Percentiles rank a stretch among this genome's conserved stretches.
Conservation (phyloP, 2,888 invertebrate species). For the Hydropsyche betteni region DNA sequence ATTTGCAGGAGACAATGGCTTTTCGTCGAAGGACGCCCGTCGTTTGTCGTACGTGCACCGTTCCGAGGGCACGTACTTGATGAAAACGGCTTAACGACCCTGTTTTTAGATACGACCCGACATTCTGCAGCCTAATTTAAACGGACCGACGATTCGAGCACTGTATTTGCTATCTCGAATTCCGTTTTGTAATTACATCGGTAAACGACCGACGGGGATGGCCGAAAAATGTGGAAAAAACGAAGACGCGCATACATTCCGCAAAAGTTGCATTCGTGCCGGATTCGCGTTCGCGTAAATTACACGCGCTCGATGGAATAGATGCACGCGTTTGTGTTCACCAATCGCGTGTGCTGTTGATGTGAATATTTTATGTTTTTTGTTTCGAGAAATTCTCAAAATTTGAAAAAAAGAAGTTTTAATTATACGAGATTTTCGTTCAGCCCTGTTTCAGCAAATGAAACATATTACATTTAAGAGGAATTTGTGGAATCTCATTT, state of each 20-base stretch:
- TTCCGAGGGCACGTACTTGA: constrained; percentile 44
- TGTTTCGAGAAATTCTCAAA: too few species aligned
- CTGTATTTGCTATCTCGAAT: constrained; percentile 43
- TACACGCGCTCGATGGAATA: not conserved
- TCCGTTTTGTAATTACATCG: constrained; percentile 50
- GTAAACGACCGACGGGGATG: constrained; percentile 43
- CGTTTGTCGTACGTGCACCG: constrained; percentile 16
- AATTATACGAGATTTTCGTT: too few species aligned
- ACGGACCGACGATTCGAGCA: constrained; percentile 13
- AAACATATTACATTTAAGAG: too few species aligned
- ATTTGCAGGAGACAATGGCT: constrained; percentile 15
- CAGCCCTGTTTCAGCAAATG: too few species aligned
- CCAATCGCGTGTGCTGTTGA: too few species aligned
- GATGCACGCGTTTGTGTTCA: too few species aligned
- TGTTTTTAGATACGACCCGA: constrained; percentile 46
- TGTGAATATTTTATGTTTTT: too few species aligned
- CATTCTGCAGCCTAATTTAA: constrained; percentile 51
- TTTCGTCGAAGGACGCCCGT: not conserved
- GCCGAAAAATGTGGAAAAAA: not conserved
- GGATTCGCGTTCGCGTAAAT: constrained; percentile 13
- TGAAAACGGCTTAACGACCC: constrained; percentile 47
- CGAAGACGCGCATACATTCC: not conserved
- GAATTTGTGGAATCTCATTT: not conserved
- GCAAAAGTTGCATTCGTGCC: constrained; percentile 15
- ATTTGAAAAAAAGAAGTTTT: too few species aligned